Evolutionary conservation across 2,797 vertebrate species (phyloP).

Genomic region (Merluccius polli): DNA sequence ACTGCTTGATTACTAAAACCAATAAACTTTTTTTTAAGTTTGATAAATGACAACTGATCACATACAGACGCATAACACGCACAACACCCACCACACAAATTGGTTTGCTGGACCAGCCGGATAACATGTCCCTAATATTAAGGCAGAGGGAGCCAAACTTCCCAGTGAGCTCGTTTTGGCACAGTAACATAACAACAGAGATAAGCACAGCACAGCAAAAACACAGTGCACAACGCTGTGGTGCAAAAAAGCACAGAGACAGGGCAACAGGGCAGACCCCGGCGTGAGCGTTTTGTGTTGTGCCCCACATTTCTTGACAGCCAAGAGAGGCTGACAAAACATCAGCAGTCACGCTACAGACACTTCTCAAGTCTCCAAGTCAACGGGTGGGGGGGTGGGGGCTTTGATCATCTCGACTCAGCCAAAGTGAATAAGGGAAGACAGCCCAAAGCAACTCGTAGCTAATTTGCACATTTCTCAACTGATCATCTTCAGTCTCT

Average conservation of each 20-base stretch:
- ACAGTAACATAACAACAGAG: not conserved
- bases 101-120: not conserved
- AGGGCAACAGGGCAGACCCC: constrained; percentile 10
- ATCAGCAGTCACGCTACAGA: constrained; percentile 23
- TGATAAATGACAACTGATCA: not conserved
- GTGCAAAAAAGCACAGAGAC: constrained; percentile 1
- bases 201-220: not conserved
- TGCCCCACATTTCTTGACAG: constrained; percentile 26
- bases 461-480: not conserved
- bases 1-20: not conserved
- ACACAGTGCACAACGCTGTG: not conserved
- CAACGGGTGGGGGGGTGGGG: not conserved
- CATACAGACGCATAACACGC: too few relatives aligned
- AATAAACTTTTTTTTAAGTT: not conserved
- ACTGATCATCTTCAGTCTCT: not conserved
- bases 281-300: constrained; percentile 15
- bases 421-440: constrained; percentile 22
- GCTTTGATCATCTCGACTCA: constrained; percentile 45
- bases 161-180: not conserved
- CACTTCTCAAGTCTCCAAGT: not conserved
- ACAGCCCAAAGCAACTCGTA: not conserved
- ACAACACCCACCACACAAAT: not conserved
- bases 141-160: not conserved
- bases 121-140: not conserved
- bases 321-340: constrained; percentile 47